A percentile compares a stretch with the other conserved stretches of the same genome.
Conservation (phyloP, 1,140 invertebrate genomes). For the Pararge aegeria region DNA sequence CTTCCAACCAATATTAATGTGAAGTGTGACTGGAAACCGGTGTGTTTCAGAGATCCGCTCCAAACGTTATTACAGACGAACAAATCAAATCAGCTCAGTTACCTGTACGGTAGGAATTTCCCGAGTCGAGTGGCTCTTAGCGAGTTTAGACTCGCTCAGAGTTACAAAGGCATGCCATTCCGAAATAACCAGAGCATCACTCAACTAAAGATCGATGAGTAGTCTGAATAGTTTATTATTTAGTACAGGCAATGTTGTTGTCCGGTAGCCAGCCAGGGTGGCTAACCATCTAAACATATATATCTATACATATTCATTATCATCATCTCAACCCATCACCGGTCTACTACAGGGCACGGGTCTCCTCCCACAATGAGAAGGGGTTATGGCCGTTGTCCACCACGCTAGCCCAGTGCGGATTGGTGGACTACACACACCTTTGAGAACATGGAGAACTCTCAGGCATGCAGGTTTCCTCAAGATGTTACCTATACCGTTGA, state of each 20-base stretch:
- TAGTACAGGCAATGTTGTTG: background rate
- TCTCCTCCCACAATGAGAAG: no score
- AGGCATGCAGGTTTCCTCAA: no score
- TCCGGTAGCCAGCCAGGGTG: background rate
- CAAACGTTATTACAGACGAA: conserved; percentile 24
- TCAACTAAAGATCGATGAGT: conserved; percentile 18
- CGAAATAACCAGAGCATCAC: conserved; percentile 20
- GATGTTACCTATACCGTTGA: no score
- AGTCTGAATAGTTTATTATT: conserved; percentile 12
- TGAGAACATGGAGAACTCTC: no score
- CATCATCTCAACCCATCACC: no score
- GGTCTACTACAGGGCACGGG: no score
- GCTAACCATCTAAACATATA: no score
- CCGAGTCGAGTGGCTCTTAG: conserved; percentile 24
- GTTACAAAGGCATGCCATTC: conserved; percentile 29
- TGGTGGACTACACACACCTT: no score
- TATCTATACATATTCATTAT: no score
- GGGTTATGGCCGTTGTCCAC: no score
- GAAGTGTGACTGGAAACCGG: background rate
- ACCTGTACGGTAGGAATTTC: conserved; percentile 29
- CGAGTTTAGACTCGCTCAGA: conserved; percentile 22
- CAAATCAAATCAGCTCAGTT: conserved; percentile 41
- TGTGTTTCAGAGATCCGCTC: background rate
- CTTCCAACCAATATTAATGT: no score
- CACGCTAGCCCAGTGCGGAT: no score